Evolutionary conservation across 92 coral and sea anemone genomes (phyloP).

Genomic region (Chrysogorgia sp.): DNA sequence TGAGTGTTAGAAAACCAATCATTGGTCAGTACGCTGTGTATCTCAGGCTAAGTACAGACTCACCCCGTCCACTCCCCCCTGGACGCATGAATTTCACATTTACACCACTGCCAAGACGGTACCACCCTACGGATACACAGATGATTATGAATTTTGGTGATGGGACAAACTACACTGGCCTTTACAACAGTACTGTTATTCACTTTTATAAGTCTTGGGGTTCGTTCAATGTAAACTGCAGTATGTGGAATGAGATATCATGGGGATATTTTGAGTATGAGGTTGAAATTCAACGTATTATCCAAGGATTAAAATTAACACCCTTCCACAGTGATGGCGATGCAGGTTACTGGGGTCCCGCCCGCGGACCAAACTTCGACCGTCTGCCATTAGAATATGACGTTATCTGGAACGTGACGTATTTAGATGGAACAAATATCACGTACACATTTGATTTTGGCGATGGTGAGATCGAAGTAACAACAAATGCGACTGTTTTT

Average conservation of each 20-base stretch:
- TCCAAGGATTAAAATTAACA: constrained; percentile 58
- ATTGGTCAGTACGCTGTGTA: constrained; percentile 64
- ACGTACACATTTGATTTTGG: constrained; percentile 68
- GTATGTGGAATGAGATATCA: constrained; percentile 58
- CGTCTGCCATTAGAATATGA: constrained; percentile 70
- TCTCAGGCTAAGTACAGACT: constrained; percentile 46
- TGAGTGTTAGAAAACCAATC: not conserved
- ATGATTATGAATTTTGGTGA: constrained; percentile 67
- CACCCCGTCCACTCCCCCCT: constrained; percentile 75
- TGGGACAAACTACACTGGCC: constrained; percentile 4
- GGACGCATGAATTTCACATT: constrained; percentile 64
- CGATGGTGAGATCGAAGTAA: constrained; percentile 53
- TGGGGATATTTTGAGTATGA: constrained; percentile 48
- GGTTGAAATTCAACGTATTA: constrained; percentile 76
- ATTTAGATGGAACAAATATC: constrained; percentile 71
- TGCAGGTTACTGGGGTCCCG: constrained; percentile 70
- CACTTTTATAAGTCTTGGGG: constrained; percentile 59
- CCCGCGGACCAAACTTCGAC: constrained; percentile 59
- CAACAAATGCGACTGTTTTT: constrained; percentile 38
- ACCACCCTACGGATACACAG: constrained; percentile 82
- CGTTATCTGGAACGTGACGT: constrained; percentile 54
- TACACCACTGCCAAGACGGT: constrained; percentile 44
- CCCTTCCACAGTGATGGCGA: constrained; percentile 68
- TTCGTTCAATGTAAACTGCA: constrained; percentile 51
- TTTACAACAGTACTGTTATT: constrained; percentile 43